These are phyloP conservation scores for Cryptophagus acutangulus DNA, from an alignment of 2,888 invertebrate species.

Conservation along the genomic window DNA sequence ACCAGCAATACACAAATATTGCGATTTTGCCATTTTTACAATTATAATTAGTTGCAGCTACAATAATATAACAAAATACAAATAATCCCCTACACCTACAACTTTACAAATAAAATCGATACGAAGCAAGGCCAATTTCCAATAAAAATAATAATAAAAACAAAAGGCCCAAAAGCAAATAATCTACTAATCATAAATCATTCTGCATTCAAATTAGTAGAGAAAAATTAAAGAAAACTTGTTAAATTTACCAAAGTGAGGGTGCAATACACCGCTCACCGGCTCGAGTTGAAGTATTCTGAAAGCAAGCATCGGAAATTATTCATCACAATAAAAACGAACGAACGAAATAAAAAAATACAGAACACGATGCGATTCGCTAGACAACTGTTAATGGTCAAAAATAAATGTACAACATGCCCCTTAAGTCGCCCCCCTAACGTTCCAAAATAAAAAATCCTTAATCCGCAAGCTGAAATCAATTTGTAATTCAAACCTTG, in stretches of 20 bases:
- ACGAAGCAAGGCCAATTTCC: slow-evolving; percentile 1
- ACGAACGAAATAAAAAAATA: slow-evolving; percentile 16
- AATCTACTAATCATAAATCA: no score
- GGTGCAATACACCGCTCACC: slow-evolving; percentile 43
- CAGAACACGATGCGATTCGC: slow-evolving; percentile 12
- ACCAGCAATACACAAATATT: no score
- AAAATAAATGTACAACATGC: slow-evolving; percentile 20
- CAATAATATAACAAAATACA: no score
- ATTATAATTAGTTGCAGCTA: no score
- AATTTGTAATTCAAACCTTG: slow-evolving; percentile 57
- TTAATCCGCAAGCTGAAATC: slow-evolving; percentile 34
- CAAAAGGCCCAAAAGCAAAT: background rate
- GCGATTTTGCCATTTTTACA: no score
- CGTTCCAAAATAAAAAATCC: background rate
- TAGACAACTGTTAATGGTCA: slow-evolving; percentile 3
- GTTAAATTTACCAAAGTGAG: slow-evolving; percentile 39
- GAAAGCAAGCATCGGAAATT: slow-evolving; percentile 36
- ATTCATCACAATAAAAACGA: slow-evolving; percentile 1
- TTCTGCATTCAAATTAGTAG: slow-evolving; percentile 17
- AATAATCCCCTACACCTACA: no score
- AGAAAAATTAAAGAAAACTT: slow-evolving; percentile 18
- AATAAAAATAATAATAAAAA: slow-evolving; percentile 5
- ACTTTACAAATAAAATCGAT: no score
- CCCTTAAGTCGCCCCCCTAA: slow-evolving; percentile 23
- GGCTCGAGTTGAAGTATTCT: slow-evolving; percentile 43